phyloP scores from a whole-genome alignment of 2,797 vertebrate species.

The Gallinago solitaria region DNA sequence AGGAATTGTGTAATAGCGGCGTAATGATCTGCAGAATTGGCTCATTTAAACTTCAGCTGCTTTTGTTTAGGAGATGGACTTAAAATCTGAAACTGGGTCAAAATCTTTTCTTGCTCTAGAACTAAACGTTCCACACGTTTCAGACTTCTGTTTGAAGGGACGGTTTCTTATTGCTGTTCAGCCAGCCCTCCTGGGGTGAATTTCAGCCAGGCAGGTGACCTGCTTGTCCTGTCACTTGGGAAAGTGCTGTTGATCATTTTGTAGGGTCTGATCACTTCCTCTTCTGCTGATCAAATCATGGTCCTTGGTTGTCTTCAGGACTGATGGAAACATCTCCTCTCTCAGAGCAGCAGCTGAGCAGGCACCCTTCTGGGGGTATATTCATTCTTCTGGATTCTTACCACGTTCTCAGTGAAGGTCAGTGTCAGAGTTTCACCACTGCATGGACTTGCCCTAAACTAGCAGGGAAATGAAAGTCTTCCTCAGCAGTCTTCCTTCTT shows the following conservation, averaged over 20 bases:
- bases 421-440: neutral
- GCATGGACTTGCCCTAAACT: neutral
- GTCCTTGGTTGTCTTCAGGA: neutral
- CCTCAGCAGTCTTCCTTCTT: neutral
- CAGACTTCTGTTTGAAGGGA: neutral
- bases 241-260: neutral
- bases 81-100: conserved; percentile 62
- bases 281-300: neutral
- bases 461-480: neutral
- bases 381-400: neutral
- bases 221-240: neutral
- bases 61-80: conserved; percentile 64
- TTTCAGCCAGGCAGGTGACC: neutral
- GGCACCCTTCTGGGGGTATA: accelerated
- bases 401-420: neutral
- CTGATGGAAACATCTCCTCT: neutral
- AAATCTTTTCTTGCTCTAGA: conserved; percentile 44
- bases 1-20: conserved; percentile 65
- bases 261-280: neutral
- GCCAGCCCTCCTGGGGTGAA: neutral
- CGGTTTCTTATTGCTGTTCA: neutral
- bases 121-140: neutral
- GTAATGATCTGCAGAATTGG: conserved; percentile 65
- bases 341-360: neutral
- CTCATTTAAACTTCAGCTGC: conserved; percentile 66